Percentiles rank a stretch among this genome's conserved stretches.
Evolutionary conservation across 2,113 vertebrate genomes (phyloP).

Genomic region (Ammodytes dubius): DNA sequence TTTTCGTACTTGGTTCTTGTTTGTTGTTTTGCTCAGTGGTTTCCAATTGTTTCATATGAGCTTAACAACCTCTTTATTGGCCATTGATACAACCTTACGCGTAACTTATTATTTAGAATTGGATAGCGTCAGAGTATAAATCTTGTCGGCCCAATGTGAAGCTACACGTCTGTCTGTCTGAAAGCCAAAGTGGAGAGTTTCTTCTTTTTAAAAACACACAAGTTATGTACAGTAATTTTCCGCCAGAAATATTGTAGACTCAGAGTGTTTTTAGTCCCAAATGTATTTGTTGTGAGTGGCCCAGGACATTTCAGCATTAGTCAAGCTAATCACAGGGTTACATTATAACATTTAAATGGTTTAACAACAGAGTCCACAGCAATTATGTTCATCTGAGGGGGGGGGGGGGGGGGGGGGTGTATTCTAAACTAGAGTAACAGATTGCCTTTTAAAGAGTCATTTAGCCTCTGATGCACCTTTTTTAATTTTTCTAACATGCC

Average conservation of each 20-base stretch:
- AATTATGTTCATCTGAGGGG: no score
- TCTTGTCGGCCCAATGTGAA: no score
- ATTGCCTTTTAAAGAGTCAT: not conserved
- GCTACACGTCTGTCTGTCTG: not conserved
- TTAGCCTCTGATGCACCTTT: not conserved
- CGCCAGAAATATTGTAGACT: not conserved
- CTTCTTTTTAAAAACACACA: not conserved
- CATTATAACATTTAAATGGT: slow-evolving; percentile 1
- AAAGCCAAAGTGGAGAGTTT: not conserved
- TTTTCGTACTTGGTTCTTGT: no score
- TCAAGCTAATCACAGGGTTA: not conserved
- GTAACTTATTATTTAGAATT: not conserved
- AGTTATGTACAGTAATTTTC: not conserved
- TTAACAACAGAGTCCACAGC: not conserved
- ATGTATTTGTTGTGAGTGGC: not conserved
- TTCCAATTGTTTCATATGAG: not conserved
- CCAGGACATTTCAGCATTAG: not conserved
- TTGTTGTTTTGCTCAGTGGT: no score
- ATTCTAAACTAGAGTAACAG: not conserved
- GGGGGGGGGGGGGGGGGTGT: no score
- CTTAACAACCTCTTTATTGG: no score
- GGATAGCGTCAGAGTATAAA: not conserved
- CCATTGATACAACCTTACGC: not conserved
- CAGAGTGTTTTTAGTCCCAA: not conserved
- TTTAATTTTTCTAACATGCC: not conserved